These are phyloP conservation scores for Eleginops maclovinus DNA, from an alignment of 2,113 vertebrate species.

Conservation along the genomic window DNA sequence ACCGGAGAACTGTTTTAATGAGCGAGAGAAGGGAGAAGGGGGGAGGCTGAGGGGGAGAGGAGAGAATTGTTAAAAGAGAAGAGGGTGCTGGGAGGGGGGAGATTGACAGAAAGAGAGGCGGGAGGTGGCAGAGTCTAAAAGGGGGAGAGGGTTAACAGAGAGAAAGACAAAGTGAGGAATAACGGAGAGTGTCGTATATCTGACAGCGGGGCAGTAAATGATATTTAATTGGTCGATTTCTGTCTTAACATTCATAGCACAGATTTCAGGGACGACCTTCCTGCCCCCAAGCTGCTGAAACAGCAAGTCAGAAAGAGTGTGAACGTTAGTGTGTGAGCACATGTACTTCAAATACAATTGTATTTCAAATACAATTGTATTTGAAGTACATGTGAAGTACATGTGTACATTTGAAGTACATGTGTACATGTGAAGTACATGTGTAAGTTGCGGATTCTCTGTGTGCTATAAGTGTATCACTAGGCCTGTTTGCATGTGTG, in stretches of 20 bases:
- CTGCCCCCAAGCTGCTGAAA: slow-evolving; percentile 46
- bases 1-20: slow-evolving; percentile 76
- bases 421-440: too few species aligned
- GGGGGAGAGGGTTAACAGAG: slow-evolving; percentile 6
- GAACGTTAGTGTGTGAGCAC: not conserved
- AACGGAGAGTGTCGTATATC: slow-evolving; percentile 4
- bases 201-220: slow-evolving; percentile 64
- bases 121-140: slow-evolving; percentile 27
- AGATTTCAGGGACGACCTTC: slow-evolving; percentile 24
- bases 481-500: too few species aligned
- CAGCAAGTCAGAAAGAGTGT: slow-evolving; percentile 19
- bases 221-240: slow-evolving; percentile 69
- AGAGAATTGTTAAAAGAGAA: slow-evolving; percentile 52
- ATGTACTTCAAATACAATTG: not conserved
- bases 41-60: slow-evolving; percentile 46
- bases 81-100: slow-evolving; percentile 28
- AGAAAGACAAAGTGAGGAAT: slow-evolving; percentile 3
- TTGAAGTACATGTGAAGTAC: too few species aligned
- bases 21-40: slow-evolving; percentile 56
- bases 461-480: too few species aligned
- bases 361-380: too few species aligned
- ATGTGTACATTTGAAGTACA: too few species aligned
- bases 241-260: slow-evolving; percentile 62
- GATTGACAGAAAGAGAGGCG: slow-evolving; percentile 20
- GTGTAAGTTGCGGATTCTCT: too few species aligned